phyloP scores from a whole-genome alignment of 2,113 vertebrate species.

The Limnothrissa miodon region DNA sequence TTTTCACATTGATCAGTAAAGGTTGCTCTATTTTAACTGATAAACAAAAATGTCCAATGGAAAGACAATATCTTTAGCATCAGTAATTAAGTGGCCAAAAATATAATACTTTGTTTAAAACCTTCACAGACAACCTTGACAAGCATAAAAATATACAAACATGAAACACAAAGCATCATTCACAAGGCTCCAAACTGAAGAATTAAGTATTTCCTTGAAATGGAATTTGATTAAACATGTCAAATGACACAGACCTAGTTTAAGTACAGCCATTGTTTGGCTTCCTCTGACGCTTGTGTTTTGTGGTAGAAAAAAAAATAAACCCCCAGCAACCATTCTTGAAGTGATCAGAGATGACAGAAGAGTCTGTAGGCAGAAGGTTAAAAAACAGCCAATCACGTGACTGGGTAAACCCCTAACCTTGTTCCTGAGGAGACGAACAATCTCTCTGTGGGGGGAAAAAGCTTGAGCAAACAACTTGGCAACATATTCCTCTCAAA shows the following conservation, averaged over 20 bases:
- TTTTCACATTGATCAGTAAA: neutral
- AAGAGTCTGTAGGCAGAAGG: constrained; percentile 73
- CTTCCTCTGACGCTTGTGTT: constrained; percentile 60
- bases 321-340: constrained; percentile 58
- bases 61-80: neutral
- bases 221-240: constrained; percentile 34
- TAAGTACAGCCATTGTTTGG: constrained; percentile 44
- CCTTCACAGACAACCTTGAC: neutral
- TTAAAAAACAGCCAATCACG: constrained; percentile 71
- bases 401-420: constrained; percentile 67
- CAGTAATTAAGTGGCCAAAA: neutral
- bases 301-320: constrained; percentile 54
- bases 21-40: neutral
- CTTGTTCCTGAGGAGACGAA: constrained; percentile 67
- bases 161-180: neutral
- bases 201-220: constrained; percentile 26
- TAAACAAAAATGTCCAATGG: neutral
- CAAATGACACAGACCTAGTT: constrained; percentile 21
- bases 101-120: neutral
- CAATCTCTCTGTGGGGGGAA: constrained; percentile 45
- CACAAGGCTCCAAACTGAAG: constrained; percentile 21
- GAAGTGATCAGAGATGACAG: constrained; percentile 76
- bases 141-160: neutral
- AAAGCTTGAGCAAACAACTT: constrained; percentile 38
- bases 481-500: constrained; percentile 54